These are phyloP conservation scores for Scolanthus callimorphus DNA, from an alignment of 92 coral and sea anemone species.

Conservation along the genomic window DNA sequence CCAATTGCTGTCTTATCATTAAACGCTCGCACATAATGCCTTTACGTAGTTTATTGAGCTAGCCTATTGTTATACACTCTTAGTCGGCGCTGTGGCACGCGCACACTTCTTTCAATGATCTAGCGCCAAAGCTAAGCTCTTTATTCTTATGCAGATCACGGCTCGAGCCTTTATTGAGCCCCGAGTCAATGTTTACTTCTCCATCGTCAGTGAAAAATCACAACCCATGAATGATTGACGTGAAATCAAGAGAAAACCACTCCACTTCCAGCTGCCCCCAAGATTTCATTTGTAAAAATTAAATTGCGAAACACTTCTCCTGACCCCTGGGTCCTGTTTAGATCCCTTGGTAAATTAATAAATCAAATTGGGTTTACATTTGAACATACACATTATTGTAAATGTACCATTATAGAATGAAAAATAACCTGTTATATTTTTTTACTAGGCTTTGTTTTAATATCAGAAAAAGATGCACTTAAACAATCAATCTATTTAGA, in stretches of 20 bases:
- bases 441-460: no score
- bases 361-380: no score
- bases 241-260: conserved; percentile 13
- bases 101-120: conserved; percentile 66
- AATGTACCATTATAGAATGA: no score
- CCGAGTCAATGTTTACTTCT: conserved; percentile 38
- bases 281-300: neutral
- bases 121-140: conserved; percentile 21
- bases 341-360: no score
- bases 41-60: neutral
- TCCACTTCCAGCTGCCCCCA: conserved; percentile 24
- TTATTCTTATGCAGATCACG: conserved; percentile 71
- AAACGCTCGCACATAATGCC: neutral
- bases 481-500: no score
- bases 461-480: no score
- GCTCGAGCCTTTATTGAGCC: conserved; percentile 48
- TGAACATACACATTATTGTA: no score
- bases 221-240: conserved; percentile 10
- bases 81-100: conserved; percentile 82
- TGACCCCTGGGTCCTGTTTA: no score
- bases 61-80: conserved; percentile 14
- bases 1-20: neutral
- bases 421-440: no score
- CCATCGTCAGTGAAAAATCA: conserved; percentile 2
- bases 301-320: conserved; percentile 47